These are phyloP conservation scores for Listronotus oregonensis DNA, from an alignment of 1,140 invertebrate genomes.

Conservation along the genomic window DNA sequence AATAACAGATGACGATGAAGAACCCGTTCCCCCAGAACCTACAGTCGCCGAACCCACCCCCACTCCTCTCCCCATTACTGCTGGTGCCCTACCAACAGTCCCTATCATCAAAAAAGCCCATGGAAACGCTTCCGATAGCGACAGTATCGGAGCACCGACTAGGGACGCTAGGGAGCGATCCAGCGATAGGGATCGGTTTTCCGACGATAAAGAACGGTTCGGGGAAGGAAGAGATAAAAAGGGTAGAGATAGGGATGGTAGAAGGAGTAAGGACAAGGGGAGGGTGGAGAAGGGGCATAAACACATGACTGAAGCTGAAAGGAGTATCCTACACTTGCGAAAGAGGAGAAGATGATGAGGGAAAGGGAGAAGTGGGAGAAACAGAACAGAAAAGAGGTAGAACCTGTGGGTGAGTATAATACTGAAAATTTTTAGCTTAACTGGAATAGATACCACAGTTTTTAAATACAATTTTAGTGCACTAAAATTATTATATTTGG, in stretches of 20 bases:
- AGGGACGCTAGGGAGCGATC: slow-evolving; percentile 11
- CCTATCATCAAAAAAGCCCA: slow-evolving; percentile 24
- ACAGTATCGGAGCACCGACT: slow-evolving; percentile 9
- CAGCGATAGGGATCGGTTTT: slow-evolving; percentile 39
- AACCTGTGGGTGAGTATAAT: no score
- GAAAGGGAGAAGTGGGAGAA: slow-evolving; percentile 52
- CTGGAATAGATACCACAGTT: no score
- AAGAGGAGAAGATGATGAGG: slow-evolving; percentile 51
- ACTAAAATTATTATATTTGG: no score
- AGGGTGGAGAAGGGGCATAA: slow-evolving; percentile 38
- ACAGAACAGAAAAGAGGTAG: slow-evolving; percentile 22
- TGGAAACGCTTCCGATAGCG: slow-evolving; percentile 12
- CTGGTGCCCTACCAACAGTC: slow-evolving; percentile 28
- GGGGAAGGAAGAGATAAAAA: slow-evolving; percentile 37
- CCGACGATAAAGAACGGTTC: slow-evolving; percentile 33
- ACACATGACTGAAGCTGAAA: slow-evolving; percentile 55
- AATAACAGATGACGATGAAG: slow-evolving; percentile 66
- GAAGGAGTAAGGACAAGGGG: slow-evolving; percentile 44
- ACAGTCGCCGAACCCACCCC: slow-evolving; percentile 35
- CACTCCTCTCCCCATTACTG: slow-evolving; percentile 46
- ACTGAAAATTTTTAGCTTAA: no score
- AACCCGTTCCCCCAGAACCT: slow-evolving; percentile 42
- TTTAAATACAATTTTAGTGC: no score
- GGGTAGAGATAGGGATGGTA: slow-evolving; percentile 48
- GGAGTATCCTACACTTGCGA: slow-evolving; percentile 52